Evolutionary conservation across 1,140 invertebrate species (phyloP), one percentile per base, ranked within the genome.

Genomic region (Papilio glaucus): DNA sequence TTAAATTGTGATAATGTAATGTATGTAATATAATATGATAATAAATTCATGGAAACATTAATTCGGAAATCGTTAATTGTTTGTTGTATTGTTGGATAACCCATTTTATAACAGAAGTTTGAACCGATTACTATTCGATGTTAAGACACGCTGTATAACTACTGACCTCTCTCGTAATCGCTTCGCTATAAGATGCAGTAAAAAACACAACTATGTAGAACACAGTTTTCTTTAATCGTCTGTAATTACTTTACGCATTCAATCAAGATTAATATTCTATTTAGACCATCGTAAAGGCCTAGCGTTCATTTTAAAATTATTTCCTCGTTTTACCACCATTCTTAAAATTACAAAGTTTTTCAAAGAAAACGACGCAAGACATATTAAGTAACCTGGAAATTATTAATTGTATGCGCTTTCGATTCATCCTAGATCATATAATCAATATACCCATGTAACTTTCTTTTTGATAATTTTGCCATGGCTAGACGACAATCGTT

Each of bases 231-330:
- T 21, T 49, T 49, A 49, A 49, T 49, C 45, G 45, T 49, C 15
- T 21, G 18, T 49, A 49, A 49, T 18, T 49, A 49, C 45, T 49
- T 49, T 49, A 49, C 45, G 45, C 45, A 49, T 21, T 49, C 45
- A 49, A 49, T 49, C 45, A 49, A 49, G 42, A 45, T 45, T 21
- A 49, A 21, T 49, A 49, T 49, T 49, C 21, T 49, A 49, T 49
- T 21, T 21, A 49, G 18, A 49, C 45, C 45, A 21, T 49, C 45
- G 45, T 49, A 49, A 39, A n/a, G 18, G 18, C 45, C 45, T 49
- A 49, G 45, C 45, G 18, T 49, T 49, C 21, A 49, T 49, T 21
- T 49, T 21, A 10, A 42, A 49, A 9, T 49, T 21, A 21, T 49
- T 24, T 10, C 10, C 45, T 49, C 45, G 18, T 49, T 49, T 49